Evolutionary conservation across 1,140 invertebrate species (phyloP), one percentile per base, ranked within the genome.

Genomic region (Neotoxoptera formosana): DNA sequence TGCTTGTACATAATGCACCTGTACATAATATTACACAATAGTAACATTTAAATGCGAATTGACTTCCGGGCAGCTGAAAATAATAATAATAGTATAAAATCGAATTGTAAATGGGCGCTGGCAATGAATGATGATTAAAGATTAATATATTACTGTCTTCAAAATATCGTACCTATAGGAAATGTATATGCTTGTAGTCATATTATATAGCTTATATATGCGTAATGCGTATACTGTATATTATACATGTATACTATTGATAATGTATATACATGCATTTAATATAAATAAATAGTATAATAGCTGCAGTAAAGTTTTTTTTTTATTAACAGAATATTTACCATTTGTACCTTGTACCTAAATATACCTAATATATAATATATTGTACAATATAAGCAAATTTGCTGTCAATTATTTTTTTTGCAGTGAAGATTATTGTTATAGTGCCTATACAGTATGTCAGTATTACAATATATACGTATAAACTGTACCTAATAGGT

Each of bases 71-170:
- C 60, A 76, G 60, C 60, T 76, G 30, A 30, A 76, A 76, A 76
- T 34, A 76, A 76, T 67, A 67, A 67, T n/a, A 76, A 76, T 76
- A 76, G 17, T 76, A 76, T 76, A n/a, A 76, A 53, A 34, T n/a
- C 30, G 14, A 4, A 76, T 20, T n/a, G 3, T 14, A 34, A 76
- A 76, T 76, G 60, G 60, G 14, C n/a, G n/a, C 30, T 76, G 30
- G n/a, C 11, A 76, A 76, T 76, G 60, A 76, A 76, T 76, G 60
- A 76, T 76, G 60, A 76, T 76, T 76, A n/a, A 76, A n/a, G 60
- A 76, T 76, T 76, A n/a, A 30, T 76, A 17, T 76, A 17, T 76
- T n/a, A n/a, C n/a, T 76, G 11, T n/a, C 60, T 30, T 67, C 60
- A 67, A 67, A 30, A 76, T n/a, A 76, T n/a, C 60, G 60, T 17